These are phyloP conservation scores for Gila orcuttii DNA, from an alignment of 2,113 vertebrate species.

Conservation along the genomic window DNA sequence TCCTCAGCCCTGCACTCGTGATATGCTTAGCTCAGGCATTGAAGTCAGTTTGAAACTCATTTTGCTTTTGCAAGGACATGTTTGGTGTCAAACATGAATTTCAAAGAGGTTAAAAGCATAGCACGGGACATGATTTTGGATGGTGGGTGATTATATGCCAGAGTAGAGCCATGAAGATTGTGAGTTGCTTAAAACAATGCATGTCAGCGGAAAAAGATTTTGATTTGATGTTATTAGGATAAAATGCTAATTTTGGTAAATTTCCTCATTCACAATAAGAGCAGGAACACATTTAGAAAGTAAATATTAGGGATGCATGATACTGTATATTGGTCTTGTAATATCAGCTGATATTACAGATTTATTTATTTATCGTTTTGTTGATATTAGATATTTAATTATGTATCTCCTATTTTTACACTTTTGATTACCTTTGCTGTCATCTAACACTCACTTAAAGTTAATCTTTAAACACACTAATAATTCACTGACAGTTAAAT, in stretches of 20 bases:
- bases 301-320: background rate
- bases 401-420: background rate
- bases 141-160: background rate
- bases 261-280: background rate
- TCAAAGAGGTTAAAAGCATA: background rate
- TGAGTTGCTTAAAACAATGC: background rate
- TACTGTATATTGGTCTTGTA: background rate
- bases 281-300: background rate
- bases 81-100: background rate
- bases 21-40: background rate
- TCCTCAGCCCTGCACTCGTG: background rate
- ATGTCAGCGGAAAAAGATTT: background rate
- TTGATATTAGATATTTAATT: background rate
- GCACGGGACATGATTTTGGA: background rate
- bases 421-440: background rate
- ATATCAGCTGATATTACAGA: background rate
- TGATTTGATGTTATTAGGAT: too few species aligned
- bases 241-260: too few species aligned
- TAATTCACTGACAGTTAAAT: background rate
- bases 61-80: background rate
- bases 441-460: background rate
- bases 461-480: background rate
- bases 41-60: background rate
- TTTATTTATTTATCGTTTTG: background rate
- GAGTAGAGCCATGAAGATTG: background rate